Evolutionary conservation across 2,113 vertebrate genomes (phyloP).

Genomic region (Embiotoca jacksoni): DNA sequence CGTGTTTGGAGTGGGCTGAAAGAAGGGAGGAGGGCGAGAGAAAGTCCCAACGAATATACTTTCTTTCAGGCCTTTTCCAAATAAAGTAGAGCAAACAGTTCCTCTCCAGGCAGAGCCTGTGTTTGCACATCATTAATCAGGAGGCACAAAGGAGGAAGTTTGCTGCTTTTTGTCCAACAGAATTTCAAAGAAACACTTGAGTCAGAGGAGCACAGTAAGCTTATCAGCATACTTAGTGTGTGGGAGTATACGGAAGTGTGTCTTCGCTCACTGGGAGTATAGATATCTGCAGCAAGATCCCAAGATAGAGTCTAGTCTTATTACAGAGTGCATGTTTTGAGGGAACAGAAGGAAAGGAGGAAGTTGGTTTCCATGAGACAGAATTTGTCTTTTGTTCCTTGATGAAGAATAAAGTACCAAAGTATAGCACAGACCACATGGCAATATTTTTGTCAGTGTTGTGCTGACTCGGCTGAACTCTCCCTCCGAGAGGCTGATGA

Average conservation of each 20-base stretch:
- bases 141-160: slow-evolving; percentile 45
- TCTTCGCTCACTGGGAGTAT: too few relatives aligned
- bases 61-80: slow-evolving; percentile 49
- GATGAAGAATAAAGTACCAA: slow-evolving; percentile 37
- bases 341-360: slow-evolving; percentile 1
- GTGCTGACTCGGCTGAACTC: slow-evolving; percentile 71
- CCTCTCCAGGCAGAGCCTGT: slow-evolving; percentile 34
- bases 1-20: slow-evolving; percentile 37
- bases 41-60: slow-evolving; percentile 24
- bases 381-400: slow-evolving; percentile 32
- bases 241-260: neutral
- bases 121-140: slow-evolving; percentile 62
- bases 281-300: slow-evolving; percentile 21
- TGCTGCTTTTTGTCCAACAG: slow-evolving; percentile 38
- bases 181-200: slow-evolving; percentile 38
- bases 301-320: slow-evolving; percentile 29
- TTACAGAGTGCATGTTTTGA: slow-evolving; percentile 28
- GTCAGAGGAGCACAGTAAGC: slow-evolving; percentile 20
- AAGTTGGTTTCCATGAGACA: slow-evolving; percentile 3
- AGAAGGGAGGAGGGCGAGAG: neutral
- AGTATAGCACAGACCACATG: slow-evolving; percentile 31
- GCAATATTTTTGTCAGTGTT: slow-evolving; percentile 56
- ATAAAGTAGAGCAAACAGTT: slow-evolving; percentile 64
- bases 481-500: slow-evolving; percentile 68
- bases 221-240: slow-evolving; percentile 20